Base-by-base conservation (phyloP, 2,113 vertebrate species). In the Pandion haliaetus region DNA sequence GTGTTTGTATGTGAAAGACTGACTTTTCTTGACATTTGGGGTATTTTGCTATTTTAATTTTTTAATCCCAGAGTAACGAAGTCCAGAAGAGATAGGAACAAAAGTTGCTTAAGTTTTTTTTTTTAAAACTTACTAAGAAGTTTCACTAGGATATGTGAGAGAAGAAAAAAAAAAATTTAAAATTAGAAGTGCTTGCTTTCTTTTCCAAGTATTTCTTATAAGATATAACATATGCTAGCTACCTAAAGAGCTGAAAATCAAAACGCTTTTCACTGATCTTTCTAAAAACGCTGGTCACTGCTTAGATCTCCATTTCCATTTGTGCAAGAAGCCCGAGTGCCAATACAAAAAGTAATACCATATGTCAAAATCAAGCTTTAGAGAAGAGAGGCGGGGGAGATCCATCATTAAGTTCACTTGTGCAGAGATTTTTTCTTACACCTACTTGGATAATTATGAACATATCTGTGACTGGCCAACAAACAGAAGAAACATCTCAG, bases 311-410 rank as follows among this genome's bases (percentile, higher is more conserved):
- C 29, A 42, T 88, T 91, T 91, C 59, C 71, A 87, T 89, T 82
- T 94, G 36, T 57, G 36, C 26, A 87, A 92, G 38, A 28, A 90
- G 82, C 32, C 44, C 6, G 20, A 93, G 59, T 86, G 92, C 63
- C 54, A 96, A 45, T 36, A 81, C 25, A 80, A 58, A 87, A 96
- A 96, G 17, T 28, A 90, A 67, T 50, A 66, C 90, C 95, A 95
- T 91, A 96, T 90, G 95, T 82, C 77, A 91, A 86, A 95, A 92
- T 44, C 77, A 86, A 88, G 38, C 62, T 93, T 86, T 77, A 80
- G 29, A 83, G 57, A 82, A 25, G 29, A 59, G 13, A 20, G 8
- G 47, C 2, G 5, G 17, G 15, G 5, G 3, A 34, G 34, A 91
- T 38, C 17, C 70, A 66, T 55, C 36, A 66, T 58, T 88, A 90